Base-by-base conservation (phyloP, 2,888 invertebrate genomes). In the Notodonta dromedarius region DNA sequence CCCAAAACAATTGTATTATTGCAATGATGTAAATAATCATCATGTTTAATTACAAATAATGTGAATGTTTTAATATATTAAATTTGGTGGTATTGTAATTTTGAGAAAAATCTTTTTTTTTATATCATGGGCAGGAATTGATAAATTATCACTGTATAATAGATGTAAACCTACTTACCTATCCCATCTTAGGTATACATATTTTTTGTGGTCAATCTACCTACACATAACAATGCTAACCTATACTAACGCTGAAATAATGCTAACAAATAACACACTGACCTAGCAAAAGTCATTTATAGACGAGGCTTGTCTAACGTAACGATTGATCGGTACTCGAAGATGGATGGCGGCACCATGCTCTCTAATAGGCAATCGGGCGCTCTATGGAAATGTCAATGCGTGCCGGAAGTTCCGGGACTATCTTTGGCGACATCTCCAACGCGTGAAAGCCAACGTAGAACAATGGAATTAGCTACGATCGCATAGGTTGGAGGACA, bases 391-490 rank as follows among this genome's bases (percentile, higher is more conserved):
- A 76, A 79, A 73, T 66, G 70, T 74, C 66, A 79, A 77, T 78
- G 79, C 76, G 59, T 68, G 63, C 32, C 61, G 14, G 12, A 55
- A 62, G 69, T 71, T 66, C 64, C 71, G 75, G 74, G 59, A 51
- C 61, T 67, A 75, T 73, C 65, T 79, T 67, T n/a, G 51, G 42
- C 56, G 54, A 65, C 62, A 74, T 73, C 71, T 73, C 64, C 66
- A 71, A 75, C 63, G 69, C 64, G 79, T 72, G 80, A 78, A 80
- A 82, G 82, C 70, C 63, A 67, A 66, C 62, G 60, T 56, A 73
- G 75, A 78, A 82, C 81, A 79, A 80, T 81, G 64, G 70, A 58
- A 46, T 46, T 46, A 12, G 44, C 5, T 44, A n/a, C n/a, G n/a
- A 11, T n/a, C 5, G n/a, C 4, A 46, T 46, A 11, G 42, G 12